phyloP scores from a whole-genome alignment of 2,797 vertebrate species.

The Peromyscus eremicus region DNA sequence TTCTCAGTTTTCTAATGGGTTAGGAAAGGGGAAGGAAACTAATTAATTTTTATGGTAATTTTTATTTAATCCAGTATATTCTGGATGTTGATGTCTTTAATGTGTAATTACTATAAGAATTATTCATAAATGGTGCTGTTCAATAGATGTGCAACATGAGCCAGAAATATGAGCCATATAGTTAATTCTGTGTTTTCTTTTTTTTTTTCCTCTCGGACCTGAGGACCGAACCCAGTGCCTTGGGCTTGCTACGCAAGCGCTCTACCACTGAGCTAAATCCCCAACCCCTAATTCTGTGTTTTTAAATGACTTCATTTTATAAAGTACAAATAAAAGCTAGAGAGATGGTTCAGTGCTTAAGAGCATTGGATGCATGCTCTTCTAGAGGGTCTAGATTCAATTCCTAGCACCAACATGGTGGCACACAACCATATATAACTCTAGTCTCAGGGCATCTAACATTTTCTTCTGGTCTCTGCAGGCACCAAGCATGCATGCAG shows the following conservation, averaged over 20 bases:
- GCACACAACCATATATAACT: neutral
- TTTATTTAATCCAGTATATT: neutral
- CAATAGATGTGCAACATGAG: neutral
- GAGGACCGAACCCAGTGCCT: too few relatives aligned
- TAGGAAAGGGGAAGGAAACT: neutral
- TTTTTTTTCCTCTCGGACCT: too few relatives aligned
- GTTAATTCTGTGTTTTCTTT: neutral
- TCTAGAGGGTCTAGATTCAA: neutral
- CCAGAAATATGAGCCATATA: neutral
- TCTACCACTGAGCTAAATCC: too few relatives aligned
- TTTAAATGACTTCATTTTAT: neutral
- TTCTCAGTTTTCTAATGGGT: neutral
- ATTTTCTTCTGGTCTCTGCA: neutral
- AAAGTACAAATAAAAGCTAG: neutral
- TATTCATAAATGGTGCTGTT: neutral
- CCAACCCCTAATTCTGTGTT: neutral
- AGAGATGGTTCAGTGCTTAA: neutral
- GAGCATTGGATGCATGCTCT: neutral
- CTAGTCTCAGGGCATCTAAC: neutral
- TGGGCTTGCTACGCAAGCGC: too few relatives aligned
- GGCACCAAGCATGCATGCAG: neutral
- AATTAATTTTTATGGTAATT: neutral
- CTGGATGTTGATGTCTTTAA: conserved; percentile 23
- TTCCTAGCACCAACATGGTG: neutral
- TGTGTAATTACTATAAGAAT: conserved; percentile 1